Conservation (phyloP, 1,140 invertebrate genomes). For the Tetramorium parvispinum region DNA sequence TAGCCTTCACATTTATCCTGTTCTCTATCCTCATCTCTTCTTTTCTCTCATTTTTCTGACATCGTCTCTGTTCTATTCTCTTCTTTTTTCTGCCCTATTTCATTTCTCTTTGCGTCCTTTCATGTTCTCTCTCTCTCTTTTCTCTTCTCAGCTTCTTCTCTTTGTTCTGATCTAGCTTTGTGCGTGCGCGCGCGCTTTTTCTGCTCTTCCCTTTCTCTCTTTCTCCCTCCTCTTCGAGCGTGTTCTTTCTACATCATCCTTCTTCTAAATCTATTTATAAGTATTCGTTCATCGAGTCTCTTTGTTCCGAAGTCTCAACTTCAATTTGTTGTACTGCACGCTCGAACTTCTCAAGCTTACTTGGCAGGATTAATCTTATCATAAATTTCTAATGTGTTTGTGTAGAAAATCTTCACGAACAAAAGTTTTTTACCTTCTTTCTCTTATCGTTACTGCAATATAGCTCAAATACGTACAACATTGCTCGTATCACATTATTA, state of each 20-base stretch:
- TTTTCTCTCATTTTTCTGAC: neutral
- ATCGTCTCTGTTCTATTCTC: neutral
- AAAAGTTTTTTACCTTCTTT: neutral
- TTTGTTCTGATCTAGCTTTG: neutral
- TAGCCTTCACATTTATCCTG: slow-evolving; percentile 5
- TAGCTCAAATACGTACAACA: neutral
- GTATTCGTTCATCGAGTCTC: slow-evolving; percentile 4
- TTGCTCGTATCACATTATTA: neutral
- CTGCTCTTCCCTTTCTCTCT: neutral
- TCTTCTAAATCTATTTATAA: slow-evolving; percentile 33
- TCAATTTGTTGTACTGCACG: neutral
- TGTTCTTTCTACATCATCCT: neutral
- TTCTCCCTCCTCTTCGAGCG: neutral
- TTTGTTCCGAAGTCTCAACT: slow-evolving; percentile 9
- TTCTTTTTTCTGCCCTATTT: slow-evolving; percentile 2
- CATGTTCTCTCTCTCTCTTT: neutral
- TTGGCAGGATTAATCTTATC: slow-evolving; percentile 16
- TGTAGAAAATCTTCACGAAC: neutral
- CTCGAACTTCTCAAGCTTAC: neutral
- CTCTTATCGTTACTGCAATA: neutral
- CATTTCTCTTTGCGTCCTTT: neutral
- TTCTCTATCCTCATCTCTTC: neutral
- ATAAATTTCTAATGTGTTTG: neutral
- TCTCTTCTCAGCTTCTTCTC: neutral
- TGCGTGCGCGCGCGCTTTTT: neutral